These are phyloP conservation scores for Hyla sarda DNA, from an alignment of 2,113 vertebrate genomes.

Conservation along the genomic window DNA sequence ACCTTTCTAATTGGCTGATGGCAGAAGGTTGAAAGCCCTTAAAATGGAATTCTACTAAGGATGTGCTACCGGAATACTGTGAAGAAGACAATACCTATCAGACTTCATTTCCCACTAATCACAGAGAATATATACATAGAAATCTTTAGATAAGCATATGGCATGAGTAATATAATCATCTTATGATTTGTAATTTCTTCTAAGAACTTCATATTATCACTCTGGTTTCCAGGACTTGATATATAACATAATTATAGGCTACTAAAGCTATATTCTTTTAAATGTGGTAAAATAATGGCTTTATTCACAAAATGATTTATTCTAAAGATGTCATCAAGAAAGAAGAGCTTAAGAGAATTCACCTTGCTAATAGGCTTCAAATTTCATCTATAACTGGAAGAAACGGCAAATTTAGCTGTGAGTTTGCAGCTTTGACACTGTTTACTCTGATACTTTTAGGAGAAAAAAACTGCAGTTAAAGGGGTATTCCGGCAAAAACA, in stretches of 20 bases:
- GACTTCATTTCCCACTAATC: constrained; percentile 25
- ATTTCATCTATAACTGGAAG: background rate
- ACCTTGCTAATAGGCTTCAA: background rate
- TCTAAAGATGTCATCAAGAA: background rate
- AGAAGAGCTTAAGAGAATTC: background rate
- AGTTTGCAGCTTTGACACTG: background rate
- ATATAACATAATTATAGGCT: constrained; percentile 29
- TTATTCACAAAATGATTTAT: background rate
- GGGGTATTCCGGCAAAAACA: too few relatives aligned
- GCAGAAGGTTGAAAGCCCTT: constrained; percentile 72
- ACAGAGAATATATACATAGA: constrained; percentile 46
- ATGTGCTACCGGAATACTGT: background rate
- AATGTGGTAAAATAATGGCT: background rate
- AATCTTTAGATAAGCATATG: constrained; percentile 20
- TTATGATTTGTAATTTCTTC: constrained; percentile 18
- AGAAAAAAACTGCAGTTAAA: too few relatives aligned
- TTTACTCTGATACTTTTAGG: background rate
- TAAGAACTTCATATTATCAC: constrained; percentile 28
- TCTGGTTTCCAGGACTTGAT: background rate
- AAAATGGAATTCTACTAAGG: constrained; percentile 42
- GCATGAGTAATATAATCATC: background rate
- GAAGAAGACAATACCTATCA: constrained; percentile 32
- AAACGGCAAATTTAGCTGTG: background rate
- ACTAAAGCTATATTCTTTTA: constrained; percentile 21
- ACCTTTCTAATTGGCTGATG: constrained; percentile 77